Percentiles rank a stretch among this genome's conserved stretches.
Evolutionary conservation across 35 echinoderm and acorn worm genomes (phyloP).

Genomic region (Lytechinus variegatus): DNA sequence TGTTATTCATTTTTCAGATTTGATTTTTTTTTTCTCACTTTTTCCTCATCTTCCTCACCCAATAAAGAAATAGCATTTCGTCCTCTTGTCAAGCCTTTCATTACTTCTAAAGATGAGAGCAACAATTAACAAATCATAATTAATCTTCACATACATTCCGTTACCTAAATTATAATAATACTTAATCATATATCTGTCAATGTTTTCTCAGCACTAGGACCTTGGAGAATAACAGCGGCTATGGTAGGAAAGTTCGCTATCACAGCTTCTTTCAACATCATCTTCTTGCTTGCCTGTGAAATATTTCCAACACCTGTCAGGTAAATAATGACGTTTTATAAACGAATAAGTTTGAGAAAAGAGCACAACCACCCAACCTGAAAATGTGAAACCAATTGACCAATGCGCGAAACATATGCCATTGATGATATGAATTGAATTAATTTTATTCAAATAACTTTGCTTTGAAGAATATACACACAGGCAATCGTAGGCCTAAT

Average conservation of each 20-base stretch:
- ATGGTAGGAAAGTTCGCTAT: slow-evolving; percentile 95
- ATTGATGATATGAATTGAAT: too few relatives aligned
- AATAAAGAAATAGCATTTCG: not conserved
- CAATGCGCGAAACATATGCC: too few relatives aligned
- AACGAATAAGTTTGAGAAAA: too few relatives aligned
- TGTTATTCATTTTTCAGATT: too few relatives aligned
- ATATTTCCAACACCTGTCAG: slow-evolving; percentile 87
- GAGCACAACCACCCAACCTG: too few relatives aligned
- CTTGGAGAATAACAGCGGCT: slow-evolving; percentile 50
- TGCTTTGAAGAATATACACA: too few relatives aligned
- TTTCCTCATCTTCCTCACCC: not conserved
- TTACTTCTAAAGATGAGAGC: not conserved
- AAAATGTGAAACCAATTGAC: too few relatives aligned
- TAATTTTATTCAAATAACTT: too few relatives aligned
- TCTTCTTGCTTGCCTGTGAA: slow-evolving; percentile 67
- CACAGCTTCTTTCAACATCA: slow-evolving; percentile 61
- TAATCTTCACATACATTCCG: too few relatives aligned
- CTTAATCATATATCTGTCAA: not conserved
- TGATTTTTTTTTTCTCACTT: not conserved
- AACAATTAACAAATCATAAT: too few relatives aligned
- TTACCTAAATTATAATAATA: not conserved
- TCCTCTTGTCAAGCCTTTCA: not conserved
- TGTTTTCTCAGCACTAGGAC: slow-evolving; percentile 38
- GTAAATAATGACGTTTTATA: slow-evolving; percentile 21
- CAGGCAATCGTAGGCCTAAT: too few relatives aligned